A percentile compares a stretch with the other conserved stretches of the same genome.
Evolutionary conservation across 1,140 invertebrate genomes (phyloP).

Genomic region (Monomorium pharaonis): DNA sequence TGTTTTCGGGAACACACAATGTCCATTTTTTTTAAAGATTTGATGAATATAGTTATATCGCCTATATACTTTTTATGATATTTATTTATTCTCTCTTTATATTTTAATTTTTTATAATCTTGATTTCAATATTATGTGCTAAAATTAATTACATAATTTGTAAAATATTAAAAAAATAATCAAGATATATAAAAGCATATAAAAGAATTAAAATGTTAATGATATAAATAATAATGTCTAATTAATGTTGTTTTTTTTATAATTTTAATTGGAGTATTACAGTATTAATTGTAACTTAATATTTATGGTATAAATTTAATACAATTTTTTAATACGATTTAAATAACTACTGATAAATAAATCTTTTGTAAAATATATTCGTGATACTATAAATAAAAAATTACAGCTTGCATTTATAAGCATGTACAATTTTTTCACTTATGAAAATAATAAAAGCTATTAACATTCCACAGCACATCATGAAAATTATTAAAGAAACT

Average conservation of each 20-base stretch:
- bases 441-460: constrained; percentile 51
- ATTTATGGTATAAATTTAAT: background rate
- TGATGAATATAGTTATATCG: background rate
- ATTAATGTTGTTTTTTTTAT: background rate
- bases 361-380: background rate
- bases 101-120: no score
- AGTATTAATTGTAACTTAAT: background rate
- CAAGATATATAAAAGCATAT: background rate
- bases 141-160: no score
- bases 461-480: constrained; percentile 50
- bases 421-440: constrained; percentile 52
- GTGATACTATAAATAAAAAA: background rate
- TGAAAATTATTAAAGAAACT: constrained; percentile 59
- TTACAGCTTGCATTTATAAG: background rate
- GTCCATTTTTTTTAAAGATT: background rate
- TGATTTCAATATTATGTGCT: no score
- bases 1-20: background rate
- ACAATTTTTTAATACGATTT: background rate
- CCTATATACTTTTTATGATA: background rate
- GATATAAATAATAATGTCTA: background rate
- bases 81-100: background rate
- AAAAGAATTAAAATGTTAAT: background rate
- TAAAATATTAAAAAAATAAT: no score
- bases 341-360: background rate
- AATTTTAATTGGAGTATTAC: constrained; percentile 6